A percentile compares a stretch with the other conserved stretches of the same genome.
Conservation (phyloP, 2,888 invertebrate genomes). For the Mythimna ferrago region DNA sequence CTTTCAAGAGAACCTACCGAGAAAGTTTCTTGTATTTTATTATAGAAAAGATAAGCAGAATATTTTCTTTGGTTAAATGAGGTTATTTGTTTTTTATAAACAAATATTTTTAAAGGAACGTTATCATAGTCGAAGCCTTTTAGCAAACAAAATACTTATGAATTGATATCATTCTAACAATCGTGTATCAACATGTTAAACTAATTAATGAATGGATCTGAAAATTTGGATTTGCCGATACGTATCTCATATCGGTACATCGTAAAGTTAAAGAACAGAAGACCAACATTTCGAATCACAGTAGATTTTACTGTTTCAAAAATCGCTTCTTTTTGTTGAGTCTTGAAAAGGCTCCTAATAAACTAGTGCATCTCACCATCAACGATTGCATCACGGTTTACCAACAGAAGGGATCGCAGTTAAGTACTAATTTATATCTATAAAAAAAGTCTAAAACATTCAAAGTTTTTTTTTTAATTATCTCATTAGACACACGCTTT, state of each 20-base stretch:
- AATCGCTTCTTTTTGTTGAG: neutral
- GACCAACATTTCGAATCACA: neutral
- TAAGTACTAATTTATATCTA: too few species aligned
- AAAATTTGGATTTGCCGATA: constrained; percentile 23
- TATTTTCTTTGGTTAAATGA: neutral
- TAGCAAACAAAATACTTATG: neutral
- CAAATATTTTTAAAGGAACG: neutral
- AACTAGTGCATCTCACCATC: too few species aligned
- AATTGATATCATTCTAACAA: constrained; percentile 1
- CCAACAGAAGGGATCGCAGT: too few species aligned
- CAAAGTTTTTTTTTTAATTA: neutral
- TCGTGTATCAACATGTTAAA: constrained; percentile 15
- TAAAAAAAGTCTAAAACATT: too few species aligned
- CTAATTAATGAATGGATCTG: constrained; percentile 20
- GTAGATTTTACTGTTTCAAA: neutral
- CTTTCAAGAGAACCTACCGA: neutral
- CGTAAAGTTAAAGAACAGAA: constrained; percentile 15
- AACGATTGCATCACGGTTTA: too few species aligned
- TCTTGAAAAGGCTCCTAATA: too few species aligned
- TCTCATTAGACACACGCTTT: neutral
- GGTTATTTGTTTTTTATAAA: constrained; percentile 1
- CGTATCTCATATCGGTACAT: neutral
- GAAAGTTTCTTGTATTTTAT: neutral
- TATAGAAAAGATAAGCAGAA: neutral
- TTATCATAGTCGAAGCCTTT: neutral